phyloP scores from a whole-genome alignment of 2,113 vertebrate species.

The Beaufortia kweichowensis region DNA sequence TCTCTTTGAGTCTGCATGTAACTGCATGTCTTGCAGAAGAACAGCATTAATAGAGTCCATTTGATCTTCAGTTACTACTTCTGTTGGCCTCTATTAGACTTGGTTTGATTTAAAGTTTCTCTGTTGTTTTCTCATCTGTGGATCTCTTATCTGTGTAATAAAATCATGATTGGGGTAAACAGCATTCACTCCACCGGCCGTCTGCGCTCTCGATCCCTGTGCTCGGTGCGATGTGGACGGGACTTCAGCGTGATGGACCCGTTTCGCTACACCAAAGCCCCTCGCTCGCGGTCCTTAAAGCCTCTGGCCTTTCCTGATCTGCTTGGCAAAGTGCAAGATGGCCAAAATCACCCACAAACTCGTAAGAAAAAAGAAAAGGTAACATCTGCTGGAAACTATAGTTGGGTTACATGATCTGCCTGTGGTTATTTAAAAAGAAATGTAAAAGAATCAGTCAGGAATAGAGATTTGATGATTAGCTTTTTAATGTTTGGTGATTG shows the following conservation, averaged over 20 bases:
- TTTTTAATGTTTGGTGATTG: background rate
- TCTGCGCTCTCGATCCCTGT: conserved; percentile 87
- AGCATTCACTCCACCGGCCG: conserved; percentile 90
- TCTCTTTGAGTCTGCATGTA: background rate
- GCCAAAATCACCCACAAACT: conserved; percentile 81
- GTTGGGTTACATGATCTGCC: background rate
- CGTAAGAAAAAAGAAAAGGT: conserved; percentile 82
- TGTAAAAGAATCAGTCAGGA: no score
- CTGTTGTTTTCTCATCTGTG: background rate
- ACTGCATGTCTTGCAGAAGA: background rate
- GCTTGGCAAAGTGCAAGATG: conserved; percentile 80
- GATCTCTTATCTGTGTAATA: background rate
- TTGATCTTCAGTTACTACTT: background rate
- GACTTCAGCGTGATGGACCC: conserved; percentile 86
- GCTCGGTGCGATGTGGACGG: conserved; percentile 88
- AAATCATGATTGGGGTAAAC: conserved; percentile 90
- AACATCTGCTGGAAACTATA: conserved; percentile 28
- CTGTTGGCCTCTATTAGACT: background rate
- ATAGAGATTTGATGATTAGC: no score
- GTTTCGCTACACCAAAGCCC: conserved; percentile 88
- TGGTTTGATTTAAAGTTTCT: background rate
- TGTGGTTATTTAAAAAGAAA: background rate
- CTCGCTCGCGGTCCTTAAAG: conserved; percentile 90
- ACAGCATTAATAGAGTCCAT: background rate
- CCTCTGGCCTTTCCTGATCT: conserved; percentile 91